Percentiles rank a stretch among this genome's conserved stretches.
phyloP scores from a whole-genome alignment of 2,113 vertebrate genomes.

The Oncorhynchus kisutch region DNA sequence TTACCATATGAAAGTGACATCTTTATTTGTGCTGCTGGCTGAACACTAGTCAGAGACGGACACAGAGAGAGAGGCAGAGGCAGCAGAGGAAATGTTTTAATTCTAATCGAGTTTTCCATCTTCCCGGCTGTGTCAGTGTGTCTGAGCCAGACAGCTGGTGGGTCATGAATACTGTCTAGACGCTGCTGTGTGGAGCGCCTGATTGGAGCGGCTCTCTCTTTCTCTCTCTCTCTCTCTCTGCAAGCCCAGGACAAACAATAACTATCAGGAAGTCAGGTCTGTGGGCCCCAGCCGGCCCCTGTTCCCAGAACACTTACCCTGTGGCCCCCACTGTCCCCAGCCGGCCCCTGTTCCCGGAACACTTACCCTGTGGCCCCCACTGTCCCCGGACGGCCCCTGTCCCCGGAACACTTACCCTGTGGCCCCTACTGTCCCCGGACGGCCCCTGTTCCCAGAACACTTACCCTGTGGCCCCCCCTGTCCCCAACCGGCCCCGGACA shows the following conservation, averaged over 20 bases:
- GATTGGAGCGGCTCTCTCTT: constrained; percentile 25
- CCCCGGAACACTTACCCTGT: too few species aligned
- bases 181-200: constrained; percentile 44
- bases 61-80: constrained; percentile 5
- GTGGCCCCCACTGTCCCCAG: too few species aligned
- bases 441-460: too few species aligned
- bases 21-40: too few species aligned
- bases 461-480: not conserved
- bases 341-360: too few species aligned
- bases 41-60: constrained; percentile 17
- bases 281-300: not conserved
- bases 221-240: constrained; percentile 35
- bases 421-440: too few species aligned
- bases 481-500: not conserved
- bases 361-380: too few species aligned
- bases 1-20: too few species aligned
- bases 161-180: constrained; percentile 99
- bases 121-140: constrained; percentile 81
- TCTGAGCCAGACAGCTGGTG: constrained; percentile 95
- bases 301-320: too few species aligned
- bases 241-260: constrained; percentile 70
- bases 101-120: constrained; percentile 92
- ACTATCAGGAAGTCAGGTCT: not conserved
- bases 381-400: too few species aligned
- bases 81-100: constrained; percentile 75